Evolutionary conservation across 1,140 invertebrate genomes (phyloP).

Genomic region (Chrysopa pallens): DNA sequence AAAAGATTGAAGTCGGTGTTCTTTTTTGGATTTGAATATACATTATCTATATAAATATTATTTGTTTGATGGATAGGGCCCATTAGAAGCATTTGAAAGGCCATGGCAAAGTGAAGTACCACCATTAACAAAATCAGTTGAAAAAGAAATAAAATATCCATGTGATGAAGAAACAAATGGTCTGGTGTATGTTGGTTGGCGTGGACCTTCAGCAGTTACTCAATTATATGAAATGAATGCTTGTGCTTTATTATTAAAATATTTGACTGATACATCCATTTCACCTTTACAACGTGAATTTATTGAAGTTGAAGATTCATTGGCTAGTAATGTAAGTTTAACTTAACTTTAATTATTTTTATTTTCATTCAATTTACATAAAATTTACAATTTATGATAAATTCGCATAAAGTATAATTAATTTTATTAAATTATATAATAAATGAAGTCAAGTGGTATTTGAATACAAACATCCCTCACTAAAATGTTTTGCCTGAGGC

Average conservation of each 20-base stretch:
- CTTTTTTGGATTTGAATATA: no score
- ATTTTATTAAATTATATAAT: no score
- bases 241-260: slow-evolving; percentile 56
- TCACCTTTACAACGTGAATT: slow-evolving; percentile 70
- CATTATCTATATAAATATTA: no score
- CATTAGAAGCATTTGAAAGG: slow-evolving; percentile 36
- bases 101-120: slow-evolving; percentile 62
- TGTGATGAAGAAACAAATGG: slow-evolving; percentile 76
- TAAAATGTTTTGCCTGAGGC: no score
- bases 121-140: slow-evolving; percentile 29
- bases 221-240: slow-evolving; percentile 37
- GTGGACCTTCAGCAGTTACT: slow-evolving; percentile 52
- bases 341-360: no score
- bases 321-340: slow-evolving; percentile 48
- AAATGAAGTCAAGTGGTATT: no score
- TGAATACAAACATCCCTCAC: no score
- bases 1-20: no score
- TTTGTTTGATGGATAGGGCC: slow-evolving; percentile 24
- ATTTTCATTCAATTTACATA: no score
- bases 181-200: slow-evolving; percentile 60
- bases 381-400: no score
- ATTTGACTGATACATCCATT: slow-evolving; percentile 67
- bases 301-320: slow-evolving; percentile 67
- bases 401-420: no score
- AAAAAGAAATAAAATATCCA: slow-evolving; percentile 45